Evolutionary conservation across 1,140 invertebrate species (phyloP).

Genomic region (Drosophila leontia): DNA sequence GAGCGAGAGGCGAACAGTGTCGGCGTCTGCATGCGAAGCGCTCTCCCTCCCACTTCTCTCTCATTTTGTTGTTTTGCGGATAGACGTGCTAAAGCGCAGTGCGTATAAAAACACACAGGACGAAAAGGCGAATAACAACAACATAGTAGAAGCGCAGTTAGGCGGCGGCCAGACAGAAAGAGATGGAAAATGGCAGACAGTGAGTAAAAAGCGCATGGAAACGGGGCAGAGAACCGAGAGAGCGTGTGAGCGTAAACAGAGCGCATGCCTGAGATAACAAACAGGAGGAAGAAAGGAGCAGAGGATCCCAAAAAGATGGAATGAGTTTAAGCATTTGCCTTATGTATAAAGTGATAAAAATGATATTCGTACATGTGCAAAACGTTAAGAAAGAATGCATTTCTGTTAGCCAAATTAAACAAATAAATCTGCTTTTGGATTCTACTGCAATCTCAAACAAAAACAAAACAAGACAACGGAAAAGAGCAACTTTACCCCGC

Average conservation of each 20-base stretch:
- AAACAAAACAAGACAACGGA: constrained; percentile 14
- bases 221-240: constrained; percentile 15
- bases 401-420: not conserved
- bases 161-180: constrained; percentile 50
- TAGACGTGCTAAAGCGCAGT: constrained; percentile 75
- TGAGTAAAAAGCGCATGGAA: constrained; percentile 18
- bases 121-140: constrained; percentile 54
- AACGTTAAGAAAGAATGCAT: not conserved
- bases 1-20: constrained; percentile 56
- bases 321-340: constrained; percentile 1
- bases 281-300: not conserved
- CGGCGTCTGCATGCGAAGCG: constrained; percentile 37
- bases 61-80: constrained; percentile 59
- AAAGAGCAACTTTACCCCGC: constrained; percentile 13
- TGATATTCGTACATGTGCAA: not conserved
- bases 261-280: constrained; percentile 66
- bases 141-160: constrained; percentile 46
- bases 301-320: not conserved
- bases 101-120: constrained; percentile 80
- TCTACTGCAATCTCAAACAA: constrained; percentile 5
- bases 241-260: constrained; percentile 24
- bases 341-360: not conserved
- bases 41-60: constrained; percentile 2
- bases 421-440: not conserved
- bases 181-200: constrained; percentile 18